Conservation (phyloP, 2,797 vertebrate genomes). For the Phataginus tricuspis region DNA sequence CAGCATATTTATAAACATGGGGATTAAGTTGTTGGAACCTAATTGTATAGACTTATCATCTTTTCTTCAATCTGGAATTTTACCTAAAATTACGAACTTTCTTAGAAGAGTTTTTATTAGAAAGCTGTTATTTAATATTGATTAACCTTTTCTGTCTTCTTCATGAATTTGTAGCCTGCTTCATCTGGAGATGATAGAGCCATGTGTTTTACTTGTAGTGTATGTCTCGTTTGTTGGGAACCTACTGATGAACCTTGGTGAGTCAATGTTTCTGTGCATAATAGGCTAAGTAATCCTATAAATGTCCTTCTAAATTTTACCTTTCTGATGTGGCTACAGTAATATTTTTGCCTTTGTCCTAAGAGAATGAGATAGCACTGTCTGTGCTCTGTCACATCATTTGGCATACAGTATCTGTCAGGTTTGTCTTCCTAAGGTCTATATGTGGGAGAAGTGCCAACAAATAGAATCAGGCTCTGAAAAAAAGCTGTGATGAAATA, state of each 20-base stretch:
- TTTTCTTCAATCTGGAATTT: neutral
- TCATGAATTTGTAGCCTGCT: conserved; percentile 90
- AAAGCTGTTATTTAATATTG: neutral
- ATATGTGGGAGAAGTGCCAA: neutral
- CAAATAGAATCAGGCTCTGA: neutral
- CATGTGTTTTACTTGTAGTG: conserved; percentile 99
- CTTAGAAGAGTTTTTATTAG: neutral
- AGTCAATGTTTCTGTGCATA: conserved; percentile 73
- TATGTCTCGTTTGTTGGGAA: conserved; percentile 99
- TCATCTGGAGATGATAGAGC: conserved; percentile 98
- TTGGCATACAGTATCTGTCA: neutral
- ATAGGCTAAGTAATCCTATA: neutral
- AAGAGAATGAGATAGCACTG: neutral
- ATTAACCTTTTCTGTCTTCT: neutral
- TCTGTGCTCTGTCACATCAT: neutral
- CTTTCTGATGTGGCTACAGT: neutral
- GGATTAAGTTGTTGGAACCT: neutral
- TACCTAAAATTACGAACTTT: conserved; percentile 27
- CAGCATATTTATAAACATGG: neutral
- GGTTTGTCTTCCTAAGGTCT: neutral
- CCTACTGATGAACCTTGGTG: conserved; percentile 99
- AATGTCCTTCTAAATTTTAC: neutral
- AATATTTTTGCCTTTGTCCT: conserved; percentile 28
- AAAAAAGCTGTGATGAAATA: neutral
- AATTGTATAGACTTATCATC: neutral